Evolutionary conservation across 1,140 invertebrate genomes (phyloP).

Genomic region (Tachypleus tridentatus): DNA sequence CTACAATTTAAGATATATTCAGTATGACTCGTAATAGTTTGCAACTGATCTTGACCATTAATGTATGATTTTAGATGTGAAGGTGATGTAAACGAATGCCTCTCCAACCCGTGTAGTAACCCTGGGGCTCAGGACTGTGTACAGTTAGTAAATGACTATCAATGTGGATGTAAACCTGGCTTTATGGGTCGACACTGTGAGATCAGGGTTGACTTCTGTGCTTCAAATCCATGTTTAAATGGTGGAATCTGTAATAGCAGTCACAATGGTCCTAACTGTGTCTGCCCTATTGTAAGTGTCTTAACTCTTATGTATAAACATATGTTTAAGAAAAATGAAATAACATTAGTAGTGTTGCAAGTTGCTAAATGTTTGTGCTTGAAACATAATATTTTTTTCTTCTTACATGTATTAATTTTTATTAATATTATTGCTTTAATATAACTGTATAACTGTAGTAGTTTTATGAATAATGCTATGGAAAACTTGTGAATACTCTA

Average conservation of each 20-base stretch:
- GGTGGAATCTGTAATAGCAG: slow-evolving; percentile 71
- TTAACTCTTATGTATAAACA: slow-evolving; percentile 5
- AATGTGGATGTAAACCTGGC: slow-evolving; percentile 84
- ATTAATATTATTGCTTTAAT: no score
- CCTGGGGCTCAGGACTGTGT: slow-evolving; percentile 55
- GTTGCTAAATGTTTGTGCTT: slow-evolving; percentile 31
- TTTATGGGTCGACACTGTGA: slow-evolving; percentile 85
- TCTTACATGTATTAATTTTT: no score
- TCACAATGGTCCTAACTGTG: slow-evolving; percentile 55
- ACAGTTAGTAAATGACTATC: slow-evolving; percentile 82
- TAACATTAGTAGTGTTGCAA: neutral
- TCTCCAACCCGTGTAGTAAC: slow-evolving; percentile 36
- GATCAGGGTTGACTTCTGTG: slow-evolving; percentile 84
- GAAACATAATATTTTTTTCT: slow-evolving; percentile 12
- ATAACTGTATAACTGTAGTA: no score
- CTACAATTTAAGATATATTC: no score
- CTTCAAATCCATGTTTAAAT: slow-evolving; percentile 75
- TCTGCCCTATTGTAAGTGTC: slow-evolving; percentile 49
- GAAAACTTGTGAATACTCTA: no score
- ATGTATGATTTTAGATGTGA: slow-evolving; percentile 27
- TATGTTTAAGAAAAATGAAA: no score
- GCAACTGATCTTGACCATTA: no score
- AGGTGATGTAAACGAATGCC: slow-evolving; percentile 44
- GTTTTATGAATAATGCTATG: no score
- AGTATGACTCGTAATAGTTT: no score